These are phyloP conservation scores for Forpus xanthops DNA, from an alignment of 2,797 vertebrate species.

Conservation along the genomic window DNA sequence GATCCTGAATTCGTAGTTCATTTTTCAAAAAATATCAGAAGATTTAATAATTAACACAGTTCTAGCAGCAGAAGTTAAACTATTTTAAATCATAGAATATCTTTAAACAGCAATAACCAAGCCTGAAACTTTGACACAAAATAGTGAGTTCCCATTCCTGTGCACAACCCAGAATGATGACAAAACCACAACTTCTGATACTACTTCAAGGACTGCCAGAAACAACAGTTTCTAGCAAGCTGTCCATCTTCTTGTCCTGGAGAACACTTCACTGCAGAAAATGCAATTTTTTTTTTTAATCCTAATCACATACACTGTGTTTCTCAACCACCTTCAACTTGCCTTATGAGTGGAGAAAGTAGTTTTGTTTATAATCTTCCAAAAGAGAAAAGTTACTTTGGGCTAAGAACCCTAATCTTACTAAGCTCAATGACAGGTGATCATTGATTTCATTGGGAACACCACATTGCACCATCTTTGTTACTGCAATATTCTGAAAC, in stretches of 20 bases:
- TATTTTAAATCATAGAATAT: not conserved
- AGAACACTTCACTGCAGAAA: not conserved
- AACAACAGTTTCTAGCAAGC: not conserved
- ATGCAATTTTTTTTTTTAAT: not conserved
- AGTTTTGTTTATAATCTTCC: not conserved
- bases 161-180: not conserved
- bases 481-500: not conserved
- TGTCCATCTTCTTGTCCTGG: not conserved
- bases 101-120: not conserved
- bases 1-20: not conserved
- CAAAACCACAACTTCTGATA: not conserved
- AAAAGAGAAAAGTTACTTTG: not conserved
- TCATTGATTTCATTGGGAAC: not conserved
- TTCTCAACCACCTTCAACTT: not conserved
- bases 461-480: not conserved
- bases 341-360: not conserved
- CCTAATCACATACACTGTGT: not conserved
- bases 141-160: not conserved
- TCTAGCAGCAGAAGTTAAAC: not conserved
- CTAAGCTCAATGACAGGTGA: not conserved
- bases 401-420: not conserved
- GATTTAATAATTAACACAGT: not conserved
- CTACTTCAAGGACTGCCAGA: not conserved
- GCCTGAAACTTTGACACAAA: not conserved
- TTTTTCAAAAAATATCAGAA: not conserved